These are phyloP conservation scores for Copidosoma aretas DNA, from an alignment of 2,888 invertebrate species.

Conservation along the genomic window DNA sequence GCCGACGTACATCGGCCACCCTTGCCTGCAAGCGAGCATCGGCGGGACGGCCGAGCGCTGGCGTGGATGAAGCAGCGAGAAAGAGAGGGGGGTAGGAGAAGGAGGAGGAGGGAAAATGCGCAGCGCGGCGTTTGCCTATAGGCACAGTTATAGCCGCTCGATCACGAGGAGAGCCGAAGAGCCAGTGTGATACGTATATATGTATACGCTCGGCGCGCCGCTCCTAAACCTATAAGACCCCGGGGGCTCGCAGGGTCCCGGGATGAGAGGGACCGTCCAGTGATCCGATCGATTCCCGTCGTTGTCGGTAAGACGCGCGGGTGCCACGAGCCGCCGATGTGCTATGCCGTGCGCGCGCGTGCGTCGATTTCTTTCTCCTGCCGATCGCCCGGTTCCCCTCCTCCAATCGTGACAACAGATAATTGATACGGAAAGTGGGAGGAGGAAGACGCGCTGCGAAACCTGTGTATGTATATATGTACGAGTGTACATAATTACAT, in stretches of 20 bases:
- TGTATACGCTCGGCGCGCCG: conserved; percentile 28
- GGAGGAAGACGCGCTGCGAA: too few species aligned
- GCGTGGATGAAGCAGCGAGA: not conserved
- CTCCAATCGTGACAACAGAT: too few species aligned
- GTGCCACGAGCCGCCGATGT: not conserved
- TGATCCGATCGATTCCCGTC: conserved; percentile 34
- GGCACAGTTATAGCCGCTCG: too few species aligned
- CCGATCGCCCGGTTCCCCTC: not conserved
- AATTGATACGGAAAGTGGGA: too few species aligned
- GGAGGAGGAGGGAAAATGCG: conserved; percentile 6
- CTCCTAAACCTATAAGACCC: conserved; percentile 33
- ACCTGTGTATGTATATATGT: too few species aligned
- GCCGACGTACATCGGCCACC: too few species aligned
- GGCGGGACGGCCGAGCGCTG: too few species aligned
- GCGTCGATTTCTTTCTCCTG: not conserved
- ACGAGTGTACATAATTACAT: too few species aligned
- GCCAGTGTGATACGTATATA: too few species aligned
- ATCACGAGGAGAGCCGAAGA: not conserved
- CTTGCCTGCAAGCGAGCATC: not conserved
- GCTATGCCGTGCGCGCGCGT: not conserved
- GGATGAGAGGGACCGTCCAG: conserved; percentile 31
- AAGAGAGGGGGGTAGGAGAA: conserved; percentile 27
- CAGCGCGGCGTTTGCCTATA: too few species aligned
- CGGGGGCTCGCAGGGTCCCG: conserved; percentile 30
- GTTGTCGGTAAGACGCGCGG: conserved; percentile 27